Evolutionary conservation across 2,113 vertebrate genomes (phyloP).

Genomic region (Phycodurus eques): DNA sequence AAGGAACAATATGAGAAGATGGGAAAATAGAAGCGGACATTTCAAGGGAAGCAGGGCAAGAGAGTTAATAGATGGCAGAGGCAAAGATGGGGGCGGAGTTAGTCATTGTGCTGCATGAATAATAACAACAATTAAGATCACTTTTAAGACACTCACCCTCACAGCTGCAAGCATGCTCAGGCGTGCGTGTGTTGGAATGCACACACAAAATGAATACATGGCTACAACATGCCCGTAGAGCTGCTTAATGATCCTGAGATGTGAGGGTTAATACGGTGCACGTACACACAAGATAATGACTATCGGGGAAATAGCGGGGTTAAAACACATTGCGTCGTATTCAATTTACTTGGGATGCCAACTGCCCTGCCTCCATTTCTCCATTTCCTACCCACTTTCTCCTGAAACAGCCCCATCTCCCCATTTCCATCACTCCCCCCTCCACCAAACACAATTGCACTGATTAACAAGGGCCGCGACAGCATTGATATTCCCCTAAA

Average conservation of each 20-base stretch:
- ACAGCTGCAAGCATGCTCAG: constrained; percentile 29
- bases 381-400: constrained; percentile 51
- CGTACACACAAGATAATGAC: constrained; percentile 60
- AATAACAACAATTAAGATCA: constrained; percentile 71
- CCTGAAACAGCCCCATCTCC: constrained; percentile 51
- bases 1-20: constrained; percentile 51
- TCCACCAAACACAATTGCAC: constrained; percentile 66
- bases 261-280: constrained; percentile 48
- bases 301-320: constrained; percentile 67
- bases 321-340: constrained; percentile 73
- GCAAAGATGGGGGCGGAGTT: constrained; percentile 57
- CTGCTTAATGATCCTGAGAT: constrained; percentile 51
- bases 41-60: constrained; percentile 40
- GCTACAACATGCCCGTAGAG: constrained; percentile 32
- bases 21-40: constrained; percentile 51
- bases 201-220: constrained; percentile 41
- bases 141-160: constrained; percentile 61
- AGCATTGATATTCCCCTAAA: constrained; percentile 62
- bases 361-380: constrained; percentile 48
- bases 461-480: constrained; percentile 62
- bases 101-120: constrained; percentile 70
- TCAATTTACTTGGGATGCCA: constrained; percentile 71
- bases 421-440: constrained; percentile 61
- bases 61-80: constrained; percentile 59
- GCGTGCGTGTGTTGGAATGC: constrained; percentile 20